phyloP scores from a whole-genome alignment of 2,888 invertebrate species.

The Dynastes maya region DNA sequence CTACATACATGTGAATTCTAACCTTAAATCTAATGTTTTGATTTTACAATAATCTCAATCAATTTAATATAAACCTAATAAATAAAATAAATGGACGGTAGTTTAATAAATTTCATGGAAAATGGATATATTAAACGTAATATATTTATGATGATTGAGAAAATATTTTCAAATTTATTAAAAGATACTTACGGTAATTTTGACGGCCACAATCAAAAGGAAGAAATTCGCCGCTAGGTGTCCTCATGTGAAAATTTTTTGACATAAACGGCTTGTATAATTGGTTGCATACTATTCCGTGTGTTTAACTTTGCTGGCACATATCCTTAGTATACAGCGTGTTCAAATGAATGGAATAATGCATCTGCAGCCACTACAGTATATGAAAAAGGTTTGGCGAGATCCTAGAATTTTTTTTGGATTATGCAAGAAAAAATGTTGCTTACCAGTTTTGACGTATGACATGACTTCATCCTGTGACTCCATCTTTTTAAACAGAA shows the following conservation, averaged over 20 bases:
- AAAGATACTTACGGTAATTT: slow-evolving; percentile 41
- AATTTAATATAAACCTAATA: neutral
- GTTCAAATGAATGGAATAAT: too few species aligned
- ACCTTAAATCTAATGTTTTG: slow-evolving; percentile 52
- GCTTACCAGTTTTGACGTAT: too few species aligned
- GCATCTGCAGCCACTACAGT: too few species aligned
- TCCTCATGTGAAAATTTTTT: neutral
- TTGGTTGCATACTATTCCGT: slow-evolving; percentile 5
- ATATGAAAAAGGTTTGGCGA: too few species aligned
- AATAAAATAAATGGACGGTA: slow-evolving; percentile 1
- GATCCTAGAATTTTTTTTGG: too few species aligned
- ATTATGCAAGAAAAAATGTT: too few species aligned
- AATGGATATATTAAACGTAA: neutral
- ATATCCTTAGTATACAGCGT: too few species aligned
- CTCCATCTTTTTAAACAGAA: too few species aligned
- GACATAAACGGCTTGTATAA: neutral
- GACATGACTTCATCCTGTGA: too few species aligned
- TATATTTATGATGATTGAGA: slow-evolving; percentile 25
- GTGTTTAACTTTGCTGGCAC: too few species aligned
- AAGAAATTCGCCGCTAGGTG: neutral
- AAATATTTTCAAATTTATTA: slow-evolving; percentile 22
- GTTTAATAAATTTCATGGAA: neutral
- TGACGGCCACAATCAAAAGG: slow-evolving; percentile 40
- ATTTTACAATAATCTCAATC: neutral
- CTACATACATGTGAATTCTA: slow-evolving; percentile 47